Evolutionary conservation across 2,888 invertebrate genomes (phyloP).

Genomic region (Liposcelis brunnea): DNA sequence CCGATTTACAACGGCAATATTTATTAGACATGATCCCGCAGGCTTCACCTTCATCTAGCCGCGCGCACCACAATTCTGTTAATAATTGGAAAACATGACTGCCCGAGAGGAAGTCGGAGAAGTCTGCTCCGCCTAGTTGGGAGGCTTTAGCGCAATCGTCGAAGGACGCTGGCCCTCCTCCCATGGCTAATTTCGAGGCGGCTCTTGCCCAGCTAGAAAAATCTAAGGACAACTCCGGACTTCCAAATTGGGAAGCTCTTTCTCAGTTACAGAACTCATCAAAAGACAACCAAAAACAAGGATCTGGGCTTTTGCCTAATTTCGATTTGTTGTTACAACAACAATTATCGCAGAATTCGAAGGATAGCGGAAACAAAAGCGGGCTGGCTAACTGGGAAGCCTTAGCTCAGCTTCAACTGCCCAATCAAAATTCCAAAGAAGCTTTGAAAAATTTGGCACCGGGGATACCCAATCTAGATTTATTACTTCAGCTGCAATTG

Average conservation of each 20-base stretch:
- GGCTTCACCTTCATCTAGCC: slow-evolving; percentile 12
- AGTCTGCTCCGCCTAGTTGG: too few species aligned
- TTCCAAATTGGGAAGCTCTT: slow-evolving; percentile 1
- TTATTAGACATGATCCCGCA: slow-evolving; percentile 87
- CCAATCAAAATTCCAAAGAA: neutral
- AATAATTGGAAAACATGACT: slow-evolving; percentile 11
- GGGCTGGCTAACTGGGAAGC: neutral
- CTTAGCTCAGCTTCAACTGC: neutral
- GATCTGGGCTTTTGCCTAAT: slow-evolving; percentile 1
- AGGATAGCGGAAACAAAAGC: neutral
- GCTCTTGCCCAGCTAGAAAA: too few species aligned
- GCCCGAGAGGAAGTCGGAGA: slow-evolving; percentile 5
- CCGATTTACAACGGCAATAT: slow-evolving; percentile 85
- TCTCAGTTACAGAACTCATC: neutral
- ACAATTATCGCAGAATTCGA: slow-evolving; percentile 2
- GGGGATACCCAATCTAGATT: neutral
- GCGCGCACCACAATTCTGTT: neutral
- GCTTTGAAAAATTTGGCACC: neutral
- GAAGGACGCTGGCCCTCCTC: too few species aligned
- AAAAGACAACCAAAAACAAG: too few species aligned
- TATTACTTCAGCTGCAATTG: neutral
- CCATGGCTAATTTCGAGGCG: too few species aligned
- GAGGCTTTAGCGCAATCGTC: too few species aligned
- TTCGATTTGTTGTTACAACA: slow-evolving; percentile 6
- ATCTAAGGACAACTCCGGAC: slow-evolving; percentile 7